Conservation (phyloP, 1,140 invertebrate species). For the Lordiphosa clarofinis region DNA sequence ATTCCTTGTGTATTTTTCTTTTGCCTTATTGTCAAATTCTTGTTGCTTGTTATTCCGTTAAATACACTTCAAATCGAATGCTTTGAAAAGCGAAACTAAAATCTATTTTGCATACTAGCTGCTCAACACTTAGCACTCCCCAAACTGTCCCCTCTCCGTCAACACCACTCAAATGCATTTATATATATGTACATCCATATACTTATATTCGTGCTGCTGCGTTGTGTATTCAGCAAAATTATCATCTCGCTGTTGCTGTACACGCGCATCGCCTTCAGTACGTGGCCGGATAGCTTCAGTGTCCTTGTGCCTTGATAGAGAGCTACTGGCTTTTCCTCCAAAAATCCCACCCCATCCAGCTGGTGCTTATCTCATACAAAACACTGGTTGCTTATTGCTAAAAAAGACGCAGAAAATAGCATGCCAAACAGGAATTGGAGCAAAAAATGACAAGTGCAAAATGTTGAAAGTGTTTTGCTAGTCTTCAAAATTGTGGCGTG, state of each 20-base stretch:
- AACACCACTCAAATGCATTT: constrained; percentile 1
- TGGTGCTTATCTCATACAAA: constrained; percentile 68
- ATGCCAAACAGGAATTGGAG: constrained; percentile 64
- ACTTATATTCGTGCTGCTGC: constrained; percentile 38
- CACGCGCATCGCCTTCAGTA: constrained; percentile 24
- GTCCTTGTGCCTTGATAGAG: constrained; percentile 38
- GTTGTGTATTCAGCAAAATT: constrained; percentile 64
- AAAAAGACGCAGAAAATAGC: constrained; percentile 27
- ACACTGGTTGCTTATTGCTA: constrained; percentile 66
- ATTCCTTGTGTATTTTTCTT: too few species aligned
- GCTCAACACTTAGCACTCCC: constrained; percentile 39
- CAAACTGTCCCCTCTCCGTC: not conserved
- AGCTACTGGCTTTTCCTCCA: constrained; percentile 12
- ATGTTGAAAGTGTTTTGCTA: constrained; percentile 38
- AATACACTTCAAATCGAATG: not conserved
- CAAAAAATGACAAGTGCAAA: constrained; percentile 58
- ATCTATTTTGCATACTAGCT: constrained; percentile 62
- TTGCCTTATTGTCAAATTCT: not conserved
- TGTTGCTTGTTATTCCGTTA: not conserved
- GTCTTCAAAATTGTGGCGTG: constrained; percentile 50
- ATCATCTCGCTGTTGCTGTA: constrained; percentile 47
- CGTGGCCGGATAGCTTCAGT: constrained; percentile 35
- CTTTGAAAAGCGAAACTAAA: constrained; percentile 31
- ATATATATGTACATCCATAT: not conserved
- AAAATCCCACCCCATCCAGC: constrained; percentile 1